A percentile compares a stretch with the other conserved stretches of the same genome.
phyloP scores from a whole-genome alignment of 1,140 invertebrate species.

The Ladona fulva region DNA sequence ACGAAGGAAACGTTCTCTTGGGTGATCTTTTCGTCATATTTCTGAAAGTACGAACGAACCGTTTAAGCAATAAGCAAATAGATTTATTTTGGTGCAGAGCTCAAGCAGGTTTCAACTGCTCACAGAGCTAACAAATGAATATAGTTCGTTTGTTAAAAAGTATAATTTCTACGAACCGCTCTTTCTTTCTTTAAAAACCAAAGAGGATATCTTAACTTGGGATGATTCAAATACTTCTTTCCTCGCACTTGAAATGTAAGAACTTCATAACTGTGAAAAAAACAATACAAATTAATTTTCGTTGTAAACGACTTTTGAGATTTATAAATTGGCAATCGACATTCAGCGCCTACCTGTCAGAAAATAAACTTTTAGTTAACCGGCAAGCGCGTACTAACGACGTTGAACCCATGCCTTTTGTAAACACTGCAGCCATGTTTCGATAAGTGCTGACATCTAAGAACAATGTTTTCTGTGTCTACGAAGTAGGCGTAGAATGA shows the following conservation, averaged over 20 bases:
- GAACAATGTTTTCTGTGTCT: not conserved
- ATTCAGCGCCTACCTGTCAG: not conserved
- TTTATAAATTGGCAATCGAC: not conserved
- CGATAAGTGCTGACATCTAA: not conserved
- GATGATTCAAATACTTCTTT: not conserved
- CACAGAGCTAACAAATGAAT: no score
- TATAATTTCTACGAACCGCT: not conserved
- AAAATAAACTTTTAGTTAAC: not conserved
- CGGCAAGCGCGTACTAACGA: not conserved
- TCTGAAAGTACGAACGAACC: constrained; percentile 38
- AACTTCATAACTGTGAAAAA: not conserved
- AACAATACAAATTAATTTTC: not conserved
- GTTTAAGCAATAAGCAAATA: not conserved
- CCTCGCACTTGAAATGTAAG: not conserved
- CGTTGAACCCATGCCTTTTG: not conserved
- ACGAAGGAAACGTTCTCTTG: constrained; percentile 74
- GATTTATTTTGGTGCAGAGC: no score
- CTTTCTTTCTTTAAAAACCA: constrained; percentile 13
- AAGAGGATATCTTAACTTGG: not conserved
- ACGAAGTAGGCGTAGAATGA: not conserved
- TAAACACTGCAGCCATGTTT: not conserved
- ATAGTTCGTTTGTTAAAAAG: no score
- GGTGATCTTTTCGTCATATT: constrained; percentile 60
- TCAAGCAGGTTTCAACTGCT: no score
- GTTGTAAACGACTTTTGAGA: no score